Evolutionary conservation across 2,113 vertebrate genomes (phyloP).

Genomic region (Poecilia latipinna): DNA sequence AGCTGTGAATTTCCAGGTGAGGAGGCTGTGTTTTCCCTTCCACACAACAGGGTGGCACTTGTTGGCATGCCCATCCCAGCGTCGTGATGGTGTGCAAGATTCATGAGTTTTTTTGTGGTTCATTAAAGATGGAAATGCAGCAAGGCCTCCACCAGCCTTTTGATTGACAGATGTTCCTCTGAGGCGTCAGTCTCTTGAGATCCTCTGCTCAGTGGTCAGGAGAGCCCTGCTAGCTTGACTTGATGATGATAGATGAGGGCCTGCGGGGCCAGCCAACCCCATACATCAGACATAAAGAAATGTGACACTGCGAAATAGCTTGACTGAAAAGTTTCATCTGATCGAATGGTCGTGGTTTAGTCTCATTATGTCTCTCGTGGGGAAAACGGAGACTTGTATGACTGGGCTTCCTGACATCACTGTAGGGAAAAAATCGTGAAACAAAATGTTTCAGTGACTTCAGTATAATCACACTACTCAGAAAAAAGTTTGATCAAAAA

Average conservation of each 20-base stretch:
- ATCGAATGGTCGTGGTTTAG: conserved; percentile 69
- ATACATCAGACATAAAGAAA: conserved; percentile 76
- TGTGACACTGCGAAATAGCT: conserved; percentile 77
- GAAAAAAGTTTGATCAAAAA: too few relatives aligned
- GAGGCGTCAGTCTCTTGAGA: conserved; percentile 60
- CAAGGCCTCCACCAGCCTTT: conserved; percentile 25
- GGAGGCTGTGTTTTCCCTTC: not conserved
- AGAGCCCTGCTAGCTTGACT: conserved; percentile 47
- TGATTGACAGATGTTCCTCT: conserved; percentile 71
- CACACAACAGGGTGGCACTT: not conserved
- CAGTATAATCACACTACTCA: too few relatives aligned
- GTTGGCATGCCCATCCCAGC: conserved; percentile 1
- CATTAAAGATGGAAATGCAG: conserved; percentile 61
- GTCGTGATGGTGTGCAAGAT: conserved; percentile 17
- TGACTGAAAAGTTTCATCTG: conserved; percentile 68
- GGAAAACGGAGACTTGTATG: conserved; percentile 29
- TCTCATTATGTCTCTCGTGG: conserved; percentile 53
- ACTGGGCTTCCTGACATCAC: conserved; percentile 22
- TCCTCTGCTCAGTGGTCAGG: conserved; percentile 68
- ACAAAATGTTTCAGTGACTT: not conserved
- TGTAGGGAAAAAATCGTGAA: not conserved
- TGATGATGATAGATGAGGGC: conserved; percentile 81
- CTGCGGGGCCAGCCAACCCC: conserved; percentile 60
- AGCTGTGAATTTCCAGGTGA: not conserved
- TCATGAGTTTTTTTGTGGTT: conserved; percentile 45